Percentiles rank a stretch among this genome's conserved stretches.
Evolutionary conservation across 1,140 invertebrate species (phyloP).

Genomic region (Kradibia gibbosae): DNA sequence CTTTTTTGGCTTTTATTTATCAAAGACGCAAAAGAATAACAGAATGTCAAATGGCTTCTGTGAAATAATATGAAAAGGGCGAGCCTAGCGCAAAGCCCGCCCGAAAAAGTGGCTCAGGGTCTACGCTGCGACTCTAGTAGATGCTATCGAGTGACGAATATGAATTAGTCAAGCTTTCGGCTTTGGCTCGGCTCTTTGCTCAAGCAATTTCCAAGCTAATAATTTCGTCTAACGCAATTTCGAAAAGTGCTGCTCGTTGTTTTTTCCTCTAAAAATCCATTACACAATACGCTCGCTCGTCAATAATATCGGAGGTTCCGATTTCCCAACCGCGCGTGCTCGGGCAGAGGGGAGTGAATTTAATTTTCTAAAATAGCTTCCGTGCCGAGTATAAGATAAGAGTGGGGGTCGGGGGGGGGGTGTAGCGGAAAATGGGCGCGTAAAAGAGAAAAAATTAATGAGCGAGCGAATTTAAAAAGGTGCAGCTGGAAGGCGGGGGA

Average conservation of each 20-base stretch:
- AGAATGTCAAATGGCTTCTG: no score
- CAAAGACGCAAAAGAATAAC: no score
- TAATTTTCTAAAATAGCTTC: conserved; percentile 29
- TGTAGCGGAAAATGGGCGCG: conserved; percentile 9
- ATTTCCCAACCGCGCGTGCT: not conserved
- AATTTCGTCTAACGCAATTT: not conserved
- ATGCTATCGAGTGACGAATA: no score
- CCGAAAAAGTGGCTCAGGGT: no score
- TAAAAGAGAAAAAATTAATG: conserved; percentile 17
- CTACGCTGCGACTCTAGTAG: no score
- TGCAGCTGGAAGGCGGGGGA: not conserved
- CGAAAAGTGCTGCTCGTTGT: not conserved
- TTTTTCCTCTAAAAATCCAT: not conserved
- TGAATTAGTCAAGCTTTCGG: not conserved
- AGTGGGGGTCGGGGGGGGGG: not conserved
- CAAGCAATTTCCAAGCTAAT: not conserved
- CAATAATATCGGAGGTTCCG: not conserved
- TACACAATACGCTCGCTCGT: not conserved
- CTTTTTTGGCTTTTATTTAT: no score
- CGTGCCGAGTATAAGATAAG: not conserved
- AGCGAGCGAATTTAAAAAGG: not conserved
- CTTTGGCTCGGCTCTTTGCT: not conserved
- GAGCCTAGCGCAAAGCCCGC: no score
- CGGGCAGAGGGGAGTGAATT: not conserved
- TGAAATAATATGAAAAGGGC: no score